These are phyloP conservation scores for Vidua macroura DNA, from an alignment of 2,113 vertebrate species.

Conservation along the genomic window DNA sequence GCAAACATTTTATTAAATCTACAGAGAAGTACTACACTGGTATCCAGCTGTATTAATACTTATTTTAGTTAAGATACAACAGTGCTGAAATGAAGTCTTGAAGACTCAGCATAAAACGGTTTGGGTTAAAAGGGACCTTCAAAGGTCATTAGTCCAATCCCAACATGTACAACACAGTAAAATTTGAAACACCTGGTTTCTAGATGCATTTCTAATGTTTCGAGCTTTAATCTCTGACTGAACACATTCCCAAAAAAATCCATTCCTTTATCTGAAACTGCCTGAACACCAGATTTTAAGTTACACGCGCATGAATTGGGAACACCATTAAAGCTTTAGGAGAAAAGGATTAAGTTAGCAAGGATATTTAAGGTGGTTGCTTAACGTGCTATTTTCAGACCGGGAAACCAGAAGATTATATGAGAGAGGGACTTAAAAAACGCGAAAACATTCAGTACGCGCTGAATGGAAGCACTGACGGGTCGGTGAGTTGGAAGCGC, in stretches of 20 bases:
- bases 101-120: not conserved
- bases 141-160: not conserved
- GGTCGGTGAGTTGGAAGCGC: rapidly evolving
- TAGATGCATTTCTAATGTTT: not conserved
- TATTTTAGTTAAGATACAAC: not conserved
- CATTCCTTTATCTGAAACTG: not conserved
- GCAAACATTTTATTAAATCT: not conserved
- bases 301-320: rapidly evolving
- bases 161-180: rapidly evolving
- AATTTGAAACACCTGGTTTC: not conserved
- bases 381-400: not conserved
- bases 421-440: rapidly evolving
- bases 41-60: not conserved
- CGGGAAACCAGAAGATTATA: rapidly evolving
- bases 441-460: rapidly evolving
- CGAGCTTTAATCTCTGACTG: not conserved
- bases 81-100: not conserved
- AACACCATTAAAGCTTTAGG: not conserved
- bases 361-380: not conserved
- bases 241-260: not conserved
- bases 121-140: not conserved
- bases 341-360: not conserved
- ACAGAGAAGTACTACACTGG: not conserved
- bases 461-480: not conserved
- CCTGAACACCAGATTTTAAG: not conserved